phyloP scores from a whole-genome alignment of 2,888 invertebrate genomes.

The Nemoura dubitans region DNA sequence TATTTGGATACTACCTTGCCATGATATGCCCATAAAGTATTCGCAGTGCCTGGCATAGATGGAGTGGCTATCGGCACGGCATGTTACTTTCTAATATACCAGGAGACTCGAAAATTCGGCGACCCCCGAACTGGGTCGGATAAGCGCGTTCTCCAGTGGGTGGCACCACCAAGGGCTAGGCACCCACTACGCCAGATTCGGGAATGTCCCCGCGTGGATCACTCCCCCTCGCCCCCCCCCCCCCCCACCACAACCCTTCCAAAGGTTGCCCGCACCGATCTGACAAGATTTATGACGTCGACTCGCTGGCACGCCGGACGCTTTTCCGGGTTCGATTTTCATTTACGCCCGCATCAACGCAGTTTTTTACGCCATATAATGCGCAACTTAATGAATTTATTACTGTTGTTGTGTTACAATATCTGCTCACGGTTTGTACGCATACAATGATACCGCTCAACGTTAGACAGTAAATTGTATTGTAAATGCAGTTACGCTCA shows the following conservation, averaged over 20 bases:
- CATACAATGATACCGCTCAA: no score
- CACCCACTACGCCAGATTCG: not conserved
- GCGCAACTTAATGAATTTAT: no score
- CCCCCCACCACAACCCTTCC: not conserved
- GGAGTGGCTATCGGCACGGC: not conserved
- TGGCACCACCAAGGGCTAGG: not conserved
- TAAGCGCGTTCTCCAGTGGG: not conserved
- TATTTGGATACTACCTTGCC: no score
- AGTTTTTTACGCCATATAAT: no score
- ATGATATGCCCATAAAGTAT: not conserved
- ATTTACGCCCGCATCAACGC: not conserved
- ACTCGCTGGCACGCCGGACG: no score
- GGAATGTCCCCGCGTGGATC: not conserved
- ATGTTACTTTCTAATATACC: not conserved
- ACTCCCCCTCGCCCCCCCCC: not conserved
- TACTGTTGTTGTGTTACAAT: no score
- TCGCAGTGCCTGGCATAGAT: slow-evolving; percentile 20
- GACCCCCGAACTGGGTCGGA: not conserved
- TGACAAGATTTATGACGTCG: not conserved
- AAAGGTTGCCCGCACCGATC: not conserved
- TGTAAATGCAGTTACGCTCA: no score
- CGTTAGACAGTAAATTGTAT: no score
- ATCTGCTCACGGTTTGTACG: no score
- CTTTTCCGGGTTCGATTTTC: not conserved
- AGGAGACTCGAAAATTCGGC: not conserved